Percentiles rank a stretch among this genome's conserved stretches.
Evolutionary conservation across 2,113 vertebrate species (phyloP).

Genomic region (Nannospalax galili): DNA sequence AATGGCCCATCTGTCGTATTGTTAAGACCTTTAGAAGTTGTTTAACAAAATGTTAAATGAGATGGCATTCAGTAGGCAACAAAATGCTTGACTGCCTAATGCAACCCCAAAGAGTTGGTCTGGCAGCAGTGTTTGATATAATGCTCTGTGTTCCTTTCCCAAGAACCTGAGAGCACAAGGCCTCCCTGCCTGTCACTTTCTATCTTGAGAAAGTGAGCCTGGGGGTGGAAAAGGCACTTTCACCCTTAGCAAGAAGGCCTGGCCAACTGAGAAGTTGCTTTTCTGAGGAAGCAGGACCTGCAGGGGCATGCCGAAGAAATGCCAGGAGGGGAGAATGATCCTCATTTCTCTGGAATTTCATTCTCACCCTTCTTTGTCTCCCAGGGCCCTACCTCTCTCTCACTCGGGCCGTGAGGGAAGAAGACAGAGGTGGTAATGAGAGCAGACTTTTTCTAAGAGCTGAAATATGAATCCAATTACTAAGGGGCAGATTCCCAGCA

Average conservation of each 20-base stretch:
- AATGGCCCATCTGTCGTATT: slow-evolving; percentile 86
- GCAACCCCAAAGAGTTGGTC: slow-evolving; percentile 82
- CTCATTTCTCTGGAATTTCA: slow-evolving; percentile 46
- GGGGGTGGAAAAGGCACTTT: slow-evolving; percentile 76
- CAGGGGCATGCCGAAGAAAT: slow-evolving; percentile 59
- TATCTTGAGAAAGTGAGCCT: slow-evolving; percentile 79
- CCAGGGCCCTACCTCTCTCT: background rate
- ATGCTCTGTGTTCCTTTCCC: slow-evolving; percentile 79
- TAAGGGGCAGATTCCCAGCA: slow-evolving; percentile 78
- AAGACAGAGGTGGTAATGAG: slow-evolving; percentile 71
- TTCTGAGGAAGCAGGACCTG: slow-evolving; percentile 52
- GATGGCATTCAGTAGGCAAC: slow-evolving; percentile 87
- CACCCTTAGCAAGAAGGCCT: slow-evolving; percentile 61
- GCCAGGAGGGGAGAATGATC: background rate
- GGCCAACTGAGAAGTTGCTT: slow-evolving; percentile 17
- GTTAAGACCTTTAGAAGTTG: slow-evolving; percentile 89
- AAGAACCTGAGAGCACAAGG: slow-evolving; percentile 76
- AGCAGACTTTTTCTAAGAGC: slow-evolving; percentile 71
- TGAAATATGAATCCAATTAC: slow-evolving; percentile 83
- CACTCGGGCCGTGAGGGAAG: slow-evolving; percentile 44
- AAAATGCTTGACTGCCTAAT: slow-evolving; percentile 87
- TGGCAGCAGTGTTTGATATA: slow-evolving; percentile 83
- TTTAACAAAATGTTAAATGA: slow-evolving; percentile 90
- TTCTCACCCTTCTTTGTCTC: background rate
- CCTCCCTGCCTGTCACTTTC: slow-evolving; percentile 80